Evolutionary conservation across 2,888 invertebrate genomes (phyloP).

Genomic region (Hylaea fasciaria): DNA sequence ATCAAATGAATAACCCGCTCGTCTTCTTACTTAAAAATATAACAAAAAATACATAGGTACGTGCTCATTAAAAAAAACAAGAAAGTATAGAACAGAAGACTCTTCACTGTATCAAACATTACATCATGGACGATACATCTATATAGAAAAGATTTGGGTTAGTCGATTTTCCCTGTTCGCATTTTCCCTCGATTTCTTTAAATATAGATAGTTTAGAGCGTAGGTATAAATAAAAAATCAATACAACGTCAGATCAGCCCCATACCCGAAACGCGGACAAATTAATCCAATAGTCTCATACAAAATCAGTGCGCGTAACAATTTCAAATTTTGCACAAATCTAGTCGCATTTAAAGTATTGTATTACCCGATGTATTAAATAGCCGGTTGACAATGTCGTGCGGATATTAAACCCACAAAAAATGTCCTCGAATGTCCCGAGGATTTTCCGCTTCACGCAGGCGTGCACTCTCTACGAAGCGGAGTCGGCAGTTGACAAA

Average conservation of each 20-base stretch:
- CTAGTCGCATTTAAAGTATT: conserved; percentile 84
- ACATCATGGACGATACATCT: too few relatives aligned
- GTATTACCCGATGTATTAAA: conserved; percentile 84
- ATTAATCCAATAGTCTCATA: conserved; percentile 79
- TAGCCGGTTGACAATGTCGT: conserved; percentile 84
- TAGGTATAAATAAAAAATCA: conserved; percentile 17
- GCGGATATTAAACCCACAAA: conserved; percentile 84
- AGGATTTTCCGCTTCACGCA: conserved; percentile 85
- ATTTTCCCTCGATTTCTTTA: too few relatives aligned
- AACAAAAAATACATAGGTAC: too few relatives aligned
- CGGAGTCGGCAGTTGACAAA: conserved; percentile 84
- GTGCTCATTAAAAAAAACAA: too few relatives aligned
- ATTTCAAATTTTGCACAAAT: conserved; percentile 85
- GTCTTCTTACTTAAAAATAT: too few relatives aligned
- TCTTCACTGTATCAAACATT: too few relatives aligned
- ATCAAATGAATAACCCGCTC: neutral
- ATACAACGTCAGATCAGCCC: conserved; percentile 29
- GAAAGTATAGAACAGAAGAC: too few relatives aligned
- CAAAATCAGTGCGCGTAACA: conserved; percentile 76
- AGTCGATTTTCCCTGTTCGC: too few relatives aligned
- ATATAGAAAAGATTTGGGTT: too few relatives aligned
- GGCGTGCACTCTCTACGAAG: conserved; percentile 77
- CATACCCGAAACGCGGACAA: conserved; percentile 50
- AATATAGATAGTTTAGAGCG: too few relatives aligned
- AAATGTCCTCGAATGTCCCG: conserved; percentile 83